These are phyloP conservation scores for Murina feae DNA, from an alignment of 2,113 vertebrate genomes.

Conservation along the genomic window DNA sequence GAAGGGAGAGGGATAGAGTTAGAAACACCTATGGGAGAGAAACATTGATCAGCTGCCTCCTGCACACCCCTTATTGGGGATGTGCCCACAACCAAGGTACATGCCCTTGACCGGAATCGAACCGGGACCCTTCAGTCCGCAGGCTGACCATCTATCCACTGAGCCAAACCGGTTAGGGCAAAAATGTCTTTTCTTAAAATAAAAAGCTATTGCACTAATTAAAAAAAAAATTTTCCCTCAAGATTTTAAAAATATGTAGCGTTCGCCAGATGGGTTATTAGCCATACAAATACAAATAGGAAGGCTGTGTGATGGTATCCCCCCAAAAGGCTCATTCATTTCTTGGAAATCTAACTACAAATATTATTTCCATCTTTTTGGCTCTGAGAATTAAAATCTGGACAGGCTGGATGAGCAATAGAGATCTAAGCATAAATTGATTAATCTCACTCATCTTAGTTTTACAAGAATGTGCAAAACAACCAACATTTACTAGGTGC, in stretches of 20 bases:
- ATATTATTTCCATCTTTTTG: not conserved
- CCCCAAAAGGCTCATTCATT: not conserved
- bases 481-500: not conserved
- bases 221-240: not conserved
- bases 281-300: not conserved
- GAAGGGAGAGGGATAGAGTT: too few species aligned
- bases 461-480: not conserved
- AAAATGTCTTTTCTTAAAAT: not conserved
- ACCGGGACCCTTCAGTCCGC: too few species aligned
- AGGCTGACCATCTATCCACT: too few species aligned
- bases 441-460: not conserved
- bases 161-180: too few species aligned
- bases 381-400: slow-evolving; percentile 23
- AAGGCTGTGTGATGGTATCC: not conserved
- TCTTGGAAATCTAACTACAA: not conserved
- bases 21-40: too few species aligned
- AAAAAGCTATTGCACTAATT: not conserved
- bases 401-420: not conserved
- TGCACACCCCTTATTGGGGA: too few species aligned
- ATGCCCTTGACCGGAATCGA: too few species aligned
- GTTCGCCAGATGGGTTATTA: not conserved
- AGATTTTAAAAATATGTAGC: not conserved
- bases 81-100: too few species aligned
- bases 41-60: too few species aligned
- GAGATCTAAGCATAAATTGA: not conserved